phyloP scores from a whole-genome alignment of 2,888 invertebrate species.

The Watsonalla cultraria region DNA sequence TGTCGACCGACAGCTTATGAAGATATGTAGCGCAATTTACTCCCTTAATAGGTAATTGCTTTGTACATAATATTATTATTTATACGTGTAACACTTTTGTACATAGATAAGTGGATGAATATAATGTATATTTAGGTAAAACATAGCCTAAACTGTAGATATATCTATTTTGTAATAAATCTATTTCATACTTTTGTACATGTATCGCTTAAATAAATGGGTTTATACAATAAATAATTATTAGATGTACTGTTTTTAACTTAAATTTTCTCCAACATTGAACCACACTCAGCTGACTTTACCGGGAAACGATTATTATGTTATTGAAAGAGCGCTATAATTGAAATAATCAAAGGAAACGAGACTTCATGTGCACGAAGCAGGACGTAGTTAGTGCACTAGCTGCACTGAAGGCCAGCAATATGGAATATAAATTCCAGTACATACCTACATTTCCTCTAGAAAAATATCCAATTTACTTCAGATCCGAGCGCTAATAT shows the following conservation, averaged over 20 bases:
- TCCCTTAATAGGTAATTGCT: conserved; percentile 34
- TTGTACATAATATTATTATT: conserved; percentile 64
- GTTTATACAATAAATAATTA: conserved; percentile 15
- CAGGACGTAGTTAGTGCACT: not conserved
- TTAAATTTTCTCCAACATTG: not conserved
- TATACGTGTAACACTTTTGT: conserved; percentile 51
- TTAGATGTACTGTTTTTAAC: not conserved
- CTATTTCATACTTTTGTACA: conserved; percentile 43
- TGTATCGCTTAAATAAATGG: conserved; percentile 34
- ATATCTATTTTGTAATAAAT: conserved; percentile 32
- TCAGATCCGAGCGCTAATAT: conserved; percentile 43
- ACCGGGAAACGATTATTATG: too few species aligned
- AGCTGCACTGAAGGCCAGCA: too few species aligned
- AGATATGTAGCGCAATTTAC: conserved; percentile 31
- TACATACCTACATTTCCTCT: conserved; percentile 10
- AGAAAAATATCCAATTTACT: conserved; percentile 45
- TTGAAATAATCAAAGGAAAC: too few species aligned
- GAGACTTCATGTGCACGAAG: too few species aligned
- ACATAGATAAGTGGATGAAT: conserved; percentile 36
- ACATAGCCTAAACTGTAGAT: conserved; percentile 42
- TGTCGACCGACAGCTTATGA: conserved; percentile 34
- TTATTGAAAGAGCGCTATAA: too few species aligned
- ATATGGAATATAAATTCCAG: too few species aligned
- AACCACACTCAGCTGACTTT: not conserved
- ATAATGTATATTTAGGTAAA: conserved; percentile 19